Evolutionary conservation across 2,888 invertebrate genomes (phyloP), one percentile per base, ranked within the genome.

Genomic region (Sesamia inferens): DNA sequence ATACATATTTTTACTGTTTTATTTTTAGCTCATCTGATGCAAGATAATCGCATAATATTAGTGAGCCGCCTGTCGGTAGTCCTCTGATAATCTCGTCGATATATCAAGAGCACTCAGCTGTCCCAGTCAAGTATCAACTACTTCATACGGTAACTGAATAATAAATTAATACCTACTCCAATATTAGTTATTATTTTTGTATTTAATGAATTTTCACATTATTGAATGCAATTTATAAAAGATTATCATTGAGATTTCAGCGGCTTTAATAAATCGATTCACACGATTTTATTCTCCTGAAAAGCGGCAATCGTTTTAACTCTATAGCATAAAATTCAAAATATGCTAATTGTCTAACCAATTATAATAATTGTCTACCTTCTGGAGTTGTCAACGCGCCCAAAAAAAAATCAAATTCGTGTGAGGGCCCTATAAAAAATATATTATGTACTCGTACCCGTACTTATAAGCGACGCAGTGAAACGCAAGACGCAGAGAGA

Each of bases 71-170:
- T 90, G 79, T 83, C 86, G 87, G 87, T 87, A 88, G 84, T 87
- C 88, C 86, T 78, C 74, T 77, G 90, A 89, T 94, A 95, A 94
- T 94, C 93, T 91, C 91, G 90, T 92, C 92, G 88, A 94, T 95
- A 93, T 92, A 95, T 95, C 94, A 94, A 90, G 88, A 90, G 89
- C 90, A 88, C 89, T 89, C 89, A 92, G 89, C 89, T 89, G 91
- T 92, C 91, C 70, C 85, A 89, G 82, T 87, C 88, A 85, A 88
- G 90, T 89, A 90, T 91, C 90, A 89, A 92, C 91, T 90, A 89
- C 86, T 88, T 88, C 81, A 83, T 88, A 82, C 89, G 87, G 89
- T 89, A 92, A 88, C 86, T 91, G 90, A 91, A 87, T 90, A 83
- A 78, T 74, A 68, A 74, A 84, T 84, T 69, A 65, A 68, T 79